phyloP scores from a whole-genome alignment of 2,888 invertebrate genomes.

The Papilio gigon region DNA sequence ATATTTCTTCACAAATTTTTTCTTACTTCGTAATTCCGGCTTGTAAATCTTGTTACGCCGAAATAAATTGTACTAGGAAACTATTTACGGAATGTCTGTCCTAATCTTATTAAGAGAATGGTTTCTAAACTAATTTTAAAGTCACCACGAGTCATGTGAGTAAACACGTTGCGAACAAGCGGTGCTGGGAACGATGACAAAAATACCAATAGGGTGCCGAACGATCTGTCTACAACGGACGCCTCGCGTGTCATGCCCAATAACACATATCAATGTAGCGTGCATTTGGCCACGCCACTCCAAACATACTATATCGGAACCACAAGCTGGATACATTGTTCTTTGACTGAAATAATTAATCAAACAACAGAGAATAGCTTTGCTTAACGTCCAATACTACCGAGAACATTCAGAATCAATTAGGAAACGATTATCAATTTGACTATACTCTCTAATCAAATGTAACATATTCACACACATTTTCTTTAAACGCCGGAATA shows the following conservation, averaged over 20 bases:
- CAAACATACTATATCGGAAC: conserved; percentile 71
- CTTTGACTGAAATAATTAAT: conserved; percentile 34
- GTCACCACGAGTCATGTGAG: conserved; percentile 75
- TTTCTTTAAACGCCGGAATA: neutral
- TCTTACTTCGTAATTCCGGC: neutral
- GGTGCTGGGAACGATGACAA: conserved; percentile 55
- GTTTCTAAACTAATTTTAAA: conserved; percentile 67
- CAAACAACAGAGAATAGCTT: conserved; percentile 20
- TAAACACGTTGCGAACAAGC: conserved; percentile 66
- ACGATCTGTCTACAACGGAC: conserved; percentile 56
- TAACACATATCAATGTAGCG: conserved; percentile 77
- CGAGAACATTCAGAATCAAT: conserved; percentile 11
- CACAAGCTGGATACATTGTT: conserved; percentile 43
- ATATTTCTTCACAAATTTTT: neutral
- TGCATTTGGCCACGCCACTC: conserved; percentile 74
- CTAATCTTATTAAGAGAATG: conserved; percentile 48
- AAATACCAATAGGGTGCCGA: conserved; percentile 71
- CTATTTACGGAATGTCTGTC: conserved; percentile 31
- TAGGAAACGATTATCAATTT: conserved; percentile 14
- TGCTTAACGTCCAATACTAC: conserved; percentile 3
- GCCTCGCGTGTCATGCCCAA: conserved; percentile 74
- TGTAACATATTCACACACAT: too few species aligned
- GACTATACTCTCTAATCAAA: neutral
- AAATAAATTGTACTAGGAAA: conserved; percentile 5
- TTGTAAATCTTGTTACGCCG: conserved; percentile 18